Evolutionary conservation across 2,113 vertebrate species (phyloP).

Genomic region (Morone saxatilis): DNA sequence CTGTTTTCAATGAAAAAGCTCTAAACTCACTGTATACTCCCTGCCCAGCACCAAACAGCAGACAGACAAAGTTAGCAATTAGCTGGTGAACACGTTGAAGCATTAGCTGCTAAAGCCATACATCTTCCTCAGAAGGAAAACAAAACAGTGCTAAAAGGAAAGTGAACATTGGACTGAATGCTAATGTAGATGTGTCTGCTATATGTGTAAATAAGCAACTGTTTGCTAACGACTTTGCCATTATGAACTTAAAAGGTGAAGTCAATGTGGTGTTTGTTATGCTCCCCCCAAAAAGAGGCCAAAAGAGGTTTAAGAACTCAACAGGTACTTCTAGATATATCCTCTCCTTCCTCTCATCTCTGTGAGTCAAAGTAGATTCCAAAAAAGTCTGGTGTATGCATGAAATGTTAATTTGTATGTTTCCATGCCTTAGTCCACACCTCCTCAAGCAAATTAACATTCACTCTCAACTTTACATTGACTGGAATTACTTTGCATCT

Average conservation of each 20-base stretch:
- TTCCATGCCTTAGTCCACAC: neutral
- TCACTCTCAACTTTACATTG: too few relatives aligned
- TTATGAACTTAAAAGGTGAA: neutral
- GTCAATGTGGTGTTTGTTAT: neutral
- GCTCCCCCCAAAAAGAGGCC: too few relatives aligned
- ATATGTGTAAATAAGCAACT: neutral
- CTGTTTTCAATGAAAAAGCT: neutral
- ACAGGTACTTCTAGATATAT: too few relatives aligned
- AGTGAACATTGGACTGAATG: neutral
- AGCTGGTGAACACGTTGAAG: neutral
- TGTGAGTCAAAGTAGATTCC: neutral
- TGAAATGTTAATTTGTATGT: neutral
- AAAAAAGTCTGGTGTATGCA: neutral
- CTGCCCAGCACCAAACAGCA: neutral
- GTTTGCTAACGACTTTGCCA: neutral
- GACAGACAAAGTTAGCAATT: neutral
- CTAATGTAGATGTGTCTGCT: neutral
- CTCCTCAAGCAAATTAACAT: too few relatives aligned
- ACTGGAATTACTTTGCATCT: too few relatives aligned
- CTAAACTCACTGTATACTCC: neutral
- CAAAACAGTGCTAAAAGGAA: conserved; percentile 1
- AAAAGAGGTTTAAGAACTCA: too few relatives aligned
- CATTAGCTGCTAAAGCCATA: neutral
- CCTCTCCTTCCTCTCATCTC: neutral
- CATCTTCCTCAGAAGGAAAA: neutral